Evolutionary conservation across 2,113 vertebrate genomes (phyloP).

Genomic region (Ptilonorhynchus violaceus): DNA sequence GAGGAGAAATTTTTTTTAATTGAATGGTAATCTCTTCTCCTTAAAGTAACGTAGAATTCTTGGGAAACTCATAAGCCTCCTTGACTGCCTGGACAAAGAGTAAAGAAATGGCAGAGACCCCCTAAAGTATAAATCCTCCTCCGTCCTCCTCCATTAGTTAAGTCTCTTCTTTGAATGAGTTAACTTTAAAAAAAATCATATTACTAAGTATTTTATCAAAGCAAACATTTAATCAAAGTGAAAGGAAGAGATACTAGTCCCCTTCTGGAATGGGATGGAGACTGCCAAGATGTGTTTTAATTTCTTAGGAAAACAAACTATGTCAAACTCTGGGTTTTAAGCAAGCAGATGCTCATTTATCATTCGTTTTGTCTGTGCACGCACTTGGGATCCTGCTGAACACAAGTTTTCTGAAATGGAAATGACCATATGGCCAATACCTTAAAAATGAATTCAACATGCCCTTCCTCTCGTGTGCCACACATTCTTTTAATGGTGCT

Average conservation of each 20-base stretch:
- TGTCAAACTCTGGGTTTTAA: slow-evolving; percentile 61
- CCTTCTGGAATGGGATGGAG: slow-evolving; percentile 50
- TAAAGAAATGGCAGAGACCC: slow-evolving; percentile 1
- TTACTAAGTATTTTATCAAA: slow-evolving; percentile 57
- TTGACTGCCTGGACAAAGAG: background rate
- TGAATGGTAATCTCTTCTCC: background rate
- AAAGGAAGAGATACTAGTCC: slow-evolving; percentile 52
- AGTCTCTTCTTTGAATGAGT: slow-evolving; percentile 12
- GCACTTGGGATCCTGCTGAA: slow-evolving; percentile 10
- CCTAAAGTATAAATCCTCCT: slow-evolving; percentile 2
- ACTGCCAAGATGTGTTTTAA: slow-evolving; percentile 65
- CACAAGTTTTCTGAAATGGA: slow-evolving; percentile 52
- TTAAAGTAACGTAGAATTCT: background rate
- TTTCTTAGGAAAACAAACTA: slow-evolving; percentile 62
- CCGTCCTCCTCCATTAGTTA: slow-evolving; percentile 28
- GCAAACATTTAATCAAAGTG: slow-evolving; percentile 61
- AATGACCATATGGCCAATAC: slow-evolving; percentile 47
- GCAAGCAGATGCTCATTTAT: slow-evolving; percentile 66
- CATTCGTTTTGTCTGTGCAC: slow-evolving; percentile 31
- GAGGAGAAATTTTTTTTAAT: background rate
- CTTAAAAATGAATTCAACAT: slow-evolving; percentile 51
- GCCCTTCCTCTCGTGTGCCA: background rate
- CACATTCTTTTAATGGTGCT: background rate
- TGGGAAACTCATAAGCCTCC: background rate
- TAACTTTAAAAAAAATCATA: slow-evolving; percentile 8